Evolutionary conservation across 2,113 vertebrate species (phyloP).

Genomic region (Mesocricetus auratus): DNA sequence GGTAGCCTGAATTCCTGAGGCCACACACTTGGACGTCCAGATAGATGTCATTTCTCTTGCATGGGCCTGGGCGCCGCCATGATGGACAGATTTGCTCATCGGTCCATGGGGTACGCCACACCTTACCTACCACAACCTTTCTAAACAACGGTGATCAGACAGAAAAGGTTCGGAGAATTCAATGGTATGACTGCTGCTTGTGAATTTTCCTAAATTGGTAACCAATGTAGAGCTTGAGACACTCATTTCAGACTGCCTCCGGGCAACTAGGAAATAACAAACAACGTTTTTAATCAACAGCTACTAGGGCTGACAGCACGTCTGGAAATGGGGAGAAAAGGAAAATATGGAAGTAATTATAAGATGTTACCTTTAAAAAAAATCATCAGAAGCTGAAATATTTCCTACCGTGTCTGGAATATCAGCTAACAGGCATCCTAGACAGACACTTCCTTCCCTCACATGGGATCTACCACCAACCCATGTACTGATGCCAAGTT

Average conservation of each 20-base stretch:
- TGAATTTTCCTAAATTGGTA: slow-evolving; percentile 13
- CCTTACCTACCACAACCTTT: background rate
- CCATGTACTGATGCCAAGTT: background rate
- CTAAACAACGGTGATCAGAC: background rate
- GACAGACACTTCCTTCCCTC: background rate
- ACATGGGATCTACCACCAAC: background rate
- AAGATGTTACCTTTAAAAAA: slow-evolving; percentile 9
- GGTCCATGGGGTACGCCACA: background rate
- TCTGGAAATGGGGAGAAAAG: background rate
- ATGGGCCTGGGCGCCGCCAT: accelerated
- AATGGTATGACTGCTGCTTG: background rate
- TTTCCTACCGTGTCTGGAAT: background rate
- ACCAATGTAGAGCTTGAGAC: background rate
- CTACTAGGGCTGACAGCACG: background rate
- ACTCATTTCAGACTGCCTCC: background rate
- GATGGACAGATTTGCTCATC: background rate
- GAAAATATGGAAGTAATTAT: background rate
- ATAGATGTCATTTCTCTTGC: background rate
- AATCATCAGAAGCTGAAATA: slow-evolving; percentile 5
- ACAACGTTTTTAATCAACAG: slow-evolving; percentile 39
- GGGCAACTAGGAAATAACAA: background rate
- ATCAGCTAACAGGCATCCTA: background rate
- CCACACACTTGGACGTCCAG: background rate
- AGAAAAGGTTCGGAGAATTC: background rate
- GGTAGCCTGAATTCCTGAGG: background rate